These are phyloP conservation scores for Anagrus nilaparvatae DNA, from an alignment of 1,140 invertebrate species.

Conservation along the genomic window DNA sequence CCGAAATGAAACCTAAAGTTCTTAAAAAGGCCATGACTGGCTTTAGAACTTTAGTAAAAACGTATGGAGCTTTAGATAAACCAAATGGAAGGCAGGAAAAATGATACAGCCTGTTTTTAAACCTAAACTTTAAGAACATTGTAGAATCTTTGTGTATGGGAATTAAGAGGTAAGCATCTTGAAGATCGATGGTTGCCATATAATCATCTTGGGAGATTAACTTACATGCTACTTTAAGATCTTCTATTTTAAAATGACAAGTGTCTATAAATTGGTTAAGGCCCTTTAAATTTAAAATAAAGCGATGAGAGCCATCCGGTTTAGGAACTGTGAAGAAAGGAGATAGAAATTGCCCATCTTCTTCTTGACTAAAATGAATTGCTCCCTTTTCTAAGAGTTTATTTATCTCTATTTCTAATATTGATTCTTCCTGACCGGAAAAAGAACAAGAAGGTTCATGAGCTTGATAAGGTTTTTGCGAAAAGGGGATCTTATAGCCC, in stretches of 20 bases:
- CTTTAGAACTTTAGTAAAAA: slow-evolving; percentile 6
- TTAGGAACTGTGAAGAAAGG: slow-evolving; percentile 10
- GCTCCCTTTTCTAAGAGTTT: not conserved
- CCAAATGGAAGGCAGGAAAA: slow-evolving; percentile 1
- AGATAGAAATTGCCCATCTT: slow-evolving; percentile 10
- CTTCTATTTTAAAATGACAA: slow-evolving; percentile 10
- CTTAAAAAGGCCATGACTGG: not conserved
- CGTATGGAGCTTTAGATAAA: not conserved
- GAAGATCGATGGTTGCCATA: slow-evolving; percentile 5
- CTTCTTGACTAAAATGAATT: slow-evolving; percentile 4
- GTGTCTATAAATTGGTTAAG: slow-evolving; percentile 6
- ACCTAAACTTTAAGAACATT: slow-evolving; percentile 4
- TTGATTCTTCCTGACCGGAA: slow-evolving; percentile 2
- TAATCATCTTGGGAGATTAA: slow-evolving; percentile 4
- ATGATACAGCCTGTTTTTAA: not conserved
- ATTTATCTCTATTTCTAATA: slow-evolving; percentile 1
- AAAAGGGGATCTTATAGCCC: slow-evolving; percentile 10
- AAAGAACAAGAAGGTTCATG: slow-evolving; percentile 1
- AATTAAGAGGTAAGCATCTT: slow-evolving; percentile 4
- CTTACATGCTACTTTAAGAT: not conserved
- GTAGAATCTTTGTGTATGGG: slow-evolving; percentile 5
- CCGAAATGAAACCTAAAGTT: not conserved
- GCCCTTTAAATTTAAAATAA: slow-evolving; percentile 14
- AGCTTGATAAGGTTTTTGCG: not conserved
- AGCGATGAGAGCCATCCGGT: slow-evolving; percentile 9